These are phyloP conservation scores for Peromyscus eremicus DNA, from an alignment of 2,797 vertebrate genomes.

Conservation along the genomic window DNA sequence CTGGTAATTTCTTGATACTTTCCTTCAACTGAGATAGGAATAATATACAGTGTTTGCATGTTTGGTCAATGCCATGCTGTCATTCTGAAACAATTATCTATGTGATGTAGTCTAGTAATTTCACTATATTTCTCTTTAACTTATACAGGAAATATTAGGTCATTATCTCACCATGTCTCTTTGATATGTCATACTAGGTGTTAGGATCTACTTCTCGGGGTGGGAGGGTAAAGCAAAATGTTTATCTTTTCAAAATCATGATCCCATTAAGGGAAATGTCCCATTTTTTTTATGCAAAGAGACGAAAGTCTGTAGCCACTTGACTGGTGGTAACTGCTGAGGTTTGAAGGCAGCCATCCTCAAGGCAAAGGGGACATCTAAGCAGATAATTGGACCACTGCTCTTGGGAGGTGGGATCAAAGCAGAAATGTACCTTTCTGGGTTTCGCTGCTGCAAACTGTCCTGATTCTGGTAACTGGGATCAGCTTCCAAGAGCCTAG, in stretches of 20 bases:
- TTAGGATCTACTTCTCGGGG: neutral
- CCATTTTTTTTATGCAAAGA: neutral
- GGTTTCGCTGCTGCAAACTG: neutral
- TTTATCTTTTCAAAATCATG: constrained; percentile 37
- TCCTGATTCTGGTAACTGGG: neutral
- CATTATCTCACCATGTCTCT: neutral
- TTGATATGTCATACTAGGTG: neutral
- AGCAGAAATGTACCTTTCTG: neutral
- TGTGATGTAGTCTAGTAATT: neutral
- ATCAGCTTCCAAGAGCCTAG: neutral
- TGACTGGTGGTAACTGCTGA: neutral
- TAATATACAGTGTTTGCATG: neutral
- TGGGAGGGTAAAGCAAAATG: neutral
- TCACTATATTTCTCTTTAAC: neutral
- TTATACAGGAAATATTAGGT: neutral
- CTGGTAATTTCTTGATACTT: constrained; percentile 14
- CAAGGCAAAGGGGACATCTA: neutral
- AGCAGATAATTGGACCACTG: neutral
- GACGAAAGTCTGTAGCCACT: neutral
- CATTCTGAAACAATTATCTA: neutral
- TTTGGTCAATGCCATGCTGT: neutral
- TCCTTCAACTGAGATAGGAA: constrained; percentile 4
- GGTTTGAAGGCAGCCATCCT: neutral
- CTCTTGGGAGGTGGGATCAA: neutral
- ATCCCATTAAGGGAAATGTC: constrained; percentile 20